Evolutionary conservation across 2,113 vertebrate species (phyloP).

Genomic region (Antidorcas marsupialis): DNA sequence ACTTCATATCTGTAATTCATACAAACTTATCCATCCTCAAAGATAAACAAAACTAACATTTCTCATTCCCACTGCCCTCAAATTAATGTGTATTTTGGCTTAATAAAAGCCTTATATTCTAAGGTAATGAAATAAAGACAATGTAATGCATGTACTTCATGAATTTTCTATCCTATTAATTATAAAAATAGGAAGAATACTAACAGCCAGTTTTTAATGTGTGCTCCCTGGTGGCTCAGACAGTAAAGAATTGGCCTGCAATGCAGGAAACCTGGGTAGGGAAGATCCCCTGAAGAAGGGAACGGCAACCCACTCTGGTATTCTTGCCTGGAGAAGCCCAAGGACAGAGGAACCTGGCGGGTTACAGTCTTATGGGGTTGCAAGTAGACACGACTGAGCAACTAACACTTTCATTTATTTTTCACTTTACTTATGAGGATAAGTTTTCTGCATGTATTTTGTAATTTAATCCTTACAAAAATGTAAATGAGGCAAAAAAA

Average conservation of each 20-base stretch:
- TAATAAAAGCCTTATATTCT: neutral
- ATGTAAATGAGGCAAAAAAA: neutral
- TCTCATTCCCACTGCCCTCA: neutral
- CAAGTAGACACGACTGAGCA: neutral
- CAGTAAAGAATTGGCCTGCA: neutral
- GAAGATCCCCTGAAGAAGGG: neutral
- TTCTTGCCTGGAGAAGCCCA: neutral
- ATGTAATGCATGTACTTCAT: neutral
- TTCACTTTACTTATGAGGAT: neutral
- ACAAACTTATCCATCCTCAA: neutral
- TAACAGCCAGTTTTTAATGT: neutral
- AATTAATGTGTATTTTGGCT: neutral
- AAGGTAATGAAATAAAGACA: constrained; percentile 8
- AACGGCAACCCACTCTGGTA: neutral
- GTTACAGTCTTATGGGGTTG: neutral
- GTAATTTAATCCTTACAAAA: constrained; percentile 3
- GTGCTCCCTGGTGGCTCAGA: neutral
- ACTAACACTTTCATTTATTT: neutral
- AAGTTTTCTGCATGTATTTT: neutral
- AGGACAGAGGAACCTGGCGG: neutral
- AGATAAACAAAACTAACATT: neutral
- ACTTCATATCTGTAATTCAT: neutral
- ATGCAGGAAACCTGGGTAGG: neutral
- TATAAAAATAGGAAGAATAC: neutral
- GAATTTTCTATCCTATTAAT: neutral